Conservation (phyloP, 2,888 invertebrate species). For the Anagyrus pseudococci region DNA sequence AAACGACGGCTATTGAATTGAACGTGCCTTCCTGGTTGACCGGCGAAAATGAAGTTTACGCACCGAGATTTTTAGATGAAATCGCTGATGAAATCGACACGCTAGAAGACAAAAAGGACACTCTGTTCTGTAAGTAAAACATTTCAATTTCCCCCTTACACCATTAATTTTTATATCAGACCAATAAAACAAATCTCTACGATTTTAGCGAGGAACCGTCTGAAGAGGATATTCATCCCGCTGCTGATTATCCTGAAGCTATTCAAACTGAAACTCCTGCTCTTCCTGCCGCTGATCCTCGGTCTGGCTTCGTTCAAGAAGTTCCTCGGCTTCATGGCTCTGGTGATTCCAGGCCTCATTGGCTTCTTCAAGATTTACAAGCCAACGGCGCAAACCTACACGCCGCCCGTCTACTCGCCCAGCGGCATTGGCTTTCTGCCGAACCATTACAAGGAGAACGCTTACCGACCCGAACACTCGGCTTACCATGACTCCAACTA, state of each 20-base stretch:
- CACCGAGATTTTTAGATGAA: constrained; percentile 83
- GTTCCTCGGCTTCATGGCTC: constrained; percentile 79
- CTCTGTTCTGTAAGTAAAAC: constrained; percentile 76
- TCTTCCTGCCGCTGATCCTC: constrained; percentile 82
- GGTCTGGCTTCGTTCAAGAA: constrained; percentile 87
- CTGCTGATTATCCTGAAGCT: constrained; percentile 81
- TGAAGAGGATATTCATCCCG: constrained; percentile 84
- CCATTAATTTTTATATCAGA: background rate
- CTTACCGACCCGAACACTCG: constrained; percentile 40
- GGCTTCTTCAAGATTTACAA: constrained; percentile 87
- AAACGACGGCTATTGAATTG: constrained; percentile 79
- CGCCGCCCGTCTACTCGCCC: constrained; percentile 73
- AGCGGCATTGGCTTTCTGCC: constrained; percentile 75
- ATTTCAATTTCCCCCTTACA: background rate
- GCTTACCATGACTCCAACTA: constrained; percentile 51
- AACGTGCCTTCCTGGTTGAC: constrained; percentile 65
- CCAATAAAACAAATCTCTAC: constrained; percentile 9
- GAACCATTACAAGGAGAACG: constrained; percentile 64
- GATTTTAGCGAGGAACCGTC: constrained; percentile 75
- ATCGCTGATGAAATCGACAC: constrained; percentile 84
- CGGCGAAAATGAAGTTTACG: constrained; percentile 73
- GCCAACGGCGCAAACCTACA: constrained; percentile 66
- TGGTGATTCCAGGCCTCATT: constrained; percentile 81
- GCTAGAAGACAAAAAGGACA: constrained; percentile 81
- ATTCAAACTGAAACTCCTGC: constrained; percentile 81